Evolutionary conservation across 1,140 invertebrate species (phyloP), one percentile per base, ranked within the genome.

Genomic region (Rhagoletis zephyria): DNA sequence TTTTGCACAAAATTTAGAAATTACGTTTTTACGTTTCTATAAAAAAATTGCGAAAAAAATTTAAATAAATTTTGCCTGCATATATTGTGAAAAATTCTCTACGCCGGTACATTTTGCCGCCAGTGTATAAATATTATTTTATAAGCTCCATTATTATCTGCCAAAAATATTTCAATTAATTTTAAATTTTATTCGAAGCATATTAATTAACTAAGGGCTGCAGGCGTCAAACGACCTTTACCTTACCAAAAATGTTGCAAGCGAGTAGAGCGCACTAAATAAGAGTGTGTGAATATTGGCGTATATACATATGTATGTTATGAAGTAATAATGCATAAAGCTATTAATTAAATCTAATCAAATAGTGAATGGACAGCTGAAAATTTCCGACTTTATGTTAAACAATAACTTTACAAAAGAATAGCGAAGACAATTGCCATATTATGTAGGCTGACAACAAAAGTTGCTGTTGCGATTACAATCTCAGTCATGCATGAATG

Each of bases 291-390:
- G 5, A 56, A 59, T 81, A 59, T 12, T 81, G 74, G 6, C 74
- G 16, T 56, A 19, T 9, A 81, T 56, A 5, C 51, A 81, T 56
- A 81, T n/a, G n/a, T n/a, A n/a, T 81, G 56, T 81, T 59, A 81
- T 6, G 45, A 6, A 81, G 0, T 51, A 51, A 77, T 10, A 81
- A 30, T 19, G 48, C 61, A 63, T 4, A 63, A 63, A 63, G 16
- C 45, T 16, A 74, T 74, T 48, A 74, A 48, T 48, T 65, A 6
- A 65, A 65, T 30, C 0, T 9, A 14, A 14, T 12, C 12, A 74
- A 74, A 74, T 12, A 16, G 42, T 45, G 67, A 74, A 9, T 48
- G 14, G 12, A 16, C 67, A 74, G 67, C 45, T 74, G 0, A 74
- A 74, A 14, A 7, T 45, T 42, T 16, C 48, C 48, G 16, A n/a